A percentile compares a stretch with the other conserved stretches of the same genome.
Conservation (phyloP, 2,797 vertebrate genomes). For the Phalanger gymnotis region DNA sequence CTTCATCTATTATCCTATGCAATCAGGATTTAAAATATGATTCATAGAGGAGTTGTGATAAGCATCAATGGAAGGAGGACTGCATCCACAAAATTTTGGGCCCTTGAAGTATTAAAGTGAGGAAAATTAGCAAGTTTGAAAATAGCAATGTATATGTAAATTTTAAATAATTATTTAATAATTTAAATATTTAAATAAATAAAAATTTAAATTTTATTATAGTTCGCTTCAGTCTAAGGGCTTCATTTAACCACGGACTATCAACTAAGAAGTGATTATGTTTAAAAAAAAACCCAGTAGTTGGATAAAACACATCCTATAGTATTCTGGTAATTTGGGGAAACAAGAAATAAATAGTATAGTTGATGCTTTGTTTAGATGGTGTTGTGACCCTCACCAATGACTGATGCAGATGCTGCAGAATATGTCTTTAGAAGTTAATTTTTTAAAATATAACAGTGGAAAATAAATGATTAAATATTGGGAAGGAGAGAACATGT, state of each 20-base stretch:
- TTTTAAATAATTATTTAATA: conserved; percentile 29
- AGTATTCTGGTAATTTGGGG: neutral
- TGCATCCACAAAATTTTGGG: neutral
- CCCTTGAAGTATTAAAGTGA: neutral
- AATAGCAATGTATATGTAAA: conserved; percentile 19
- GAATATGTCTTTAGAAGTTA: neutral
- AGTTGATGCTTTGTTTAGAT: conserved; percentile 1
- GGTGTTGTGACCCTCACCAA: neutral
- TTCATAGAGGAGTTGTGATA: neutral
- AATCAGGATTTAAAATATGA: neutral
- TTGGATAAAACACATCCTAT: neutral
- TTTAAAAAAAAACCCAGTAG: neutral
- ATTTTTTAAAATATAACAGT: neutral
- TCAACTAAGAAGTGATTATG: conserved; percentile 28
- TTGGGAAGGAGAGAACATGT: neutral
- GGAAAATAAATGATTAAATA: neutral
- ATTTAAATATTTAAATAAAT: conserved; percentile 13
- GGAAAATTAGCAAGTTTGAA: conserved; percentile 1
- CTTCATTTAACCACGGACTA: conserved; percentile 12
- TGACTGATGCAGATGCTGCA: neutral
- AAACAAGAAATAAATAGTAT: conserved; percentile 10
- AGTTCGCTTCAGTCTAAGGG: conserved; percentile 30
- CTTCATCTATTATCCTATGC: neutral
- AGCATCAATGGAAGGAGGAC: neutral
- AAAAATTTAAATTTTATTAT: neutral